Evolutionary conservation across 1,140 invertebrate genomes (phyloP).

Genomic region (Panulirus ornatus): DNA sequence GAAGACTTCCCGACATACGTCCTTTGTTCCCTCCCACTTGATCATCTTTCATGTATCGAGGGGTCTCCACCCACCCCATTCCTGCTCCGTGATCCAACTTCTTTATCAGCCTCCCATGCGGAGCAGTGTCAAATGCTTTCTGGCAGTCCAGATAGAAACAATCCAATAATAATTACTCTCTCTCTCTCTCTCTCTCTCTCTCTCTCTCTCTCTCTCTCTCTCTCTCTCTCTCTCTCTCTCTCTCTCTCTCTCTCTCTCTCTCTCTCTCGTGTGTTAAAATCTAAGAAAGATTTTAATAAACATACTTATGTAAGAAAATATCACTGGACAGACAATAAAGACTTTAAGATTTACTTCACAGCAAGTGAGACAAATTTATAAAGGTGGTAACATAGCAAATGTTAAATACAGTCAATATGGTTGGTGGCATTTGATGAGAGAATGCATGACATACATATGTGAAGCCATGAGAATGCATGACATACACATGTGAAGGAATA

Average conservation of each 20-base stretch:
- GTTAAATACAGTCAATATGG: background rate
- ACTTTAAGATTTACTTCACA: too few relatives aligned
- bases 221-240: conserved; percentile 24
- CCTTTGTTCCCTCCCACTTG: background rate
- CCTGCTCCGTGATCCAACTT: too few relatives aligned
- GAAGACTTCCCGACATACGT: background rate
- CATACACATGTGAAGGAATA: too few relatives aligned
- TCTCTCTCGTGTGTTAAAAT: too few relatives aligned
- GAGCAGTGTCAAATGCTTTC: too few relatives aligned
- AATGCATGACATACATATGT: background rate
- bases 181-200: background rate
- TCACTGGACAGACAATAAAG: too few relatives aligned
- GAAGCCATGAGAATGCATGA: too few relatives aligned
- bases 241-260: conserved; percentile 3
- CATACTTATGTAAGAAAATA: background rate
- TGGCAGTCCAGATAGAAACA: too few relatives aligned
- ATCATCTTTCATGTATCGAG: background rate
- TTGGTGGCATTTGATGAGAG: background rate
- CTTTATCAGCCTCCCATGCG: too few relatives aligned
- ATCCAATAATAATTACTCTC: too few relatives aligned
- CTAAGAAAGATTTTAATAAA: background rate
- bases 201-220: background rate
- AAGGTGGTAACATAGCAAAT: background rate
- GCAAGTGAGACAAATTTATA: background rate
- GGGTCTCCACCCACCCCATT: background rate